Percentiles rank a stretch among this genome's conserved stretches.
These are phyloP conservation scores for Elysia crispata DNA, from an alignment of 2,888 invertebrate species.

Conservation along the genomic window DNA sequence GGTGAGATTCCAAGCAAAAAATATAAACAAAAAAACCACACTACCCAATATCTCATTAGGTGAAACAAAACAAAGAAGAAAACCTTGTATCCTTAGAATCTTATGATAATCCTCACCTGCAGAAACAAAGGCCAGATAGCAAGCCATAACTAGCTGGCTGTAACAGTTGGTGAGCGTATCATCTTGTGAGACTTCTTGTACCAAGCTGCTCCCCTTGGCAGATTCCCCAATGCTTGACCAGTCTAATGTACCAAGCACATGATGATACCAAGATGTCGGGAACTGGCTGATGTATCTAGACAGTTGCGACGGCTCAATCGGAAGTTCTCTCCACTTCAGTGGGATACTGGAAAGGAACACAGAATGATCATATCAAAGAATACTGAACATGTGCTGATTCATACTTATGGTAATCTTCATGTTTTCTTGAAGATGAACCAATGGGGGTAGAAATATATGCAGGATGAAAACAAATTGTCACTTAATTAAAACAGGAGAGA, in stretches of 20 bases:
- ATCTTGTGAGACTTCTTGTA: constrained; percentile 50
- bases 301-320: constrained; percentile 69
- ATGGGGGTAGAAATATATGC: no score
- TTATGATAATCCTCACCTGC: constrained; percentile 64
- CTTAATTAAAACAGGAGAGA: no score
- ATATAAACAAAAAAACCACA: neutral
- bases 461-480: no score
- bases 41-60: neutral
- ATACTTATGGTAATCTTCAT: no score
- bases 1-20: no score
- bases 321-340: constrained; percentile 70
- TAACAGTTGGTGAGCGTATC: constrained; percentile 69
- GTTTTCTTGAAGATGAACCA: no score
- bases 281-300: constrained; percentile 64
- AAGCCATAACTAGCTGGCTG: constrained; percentile 73
- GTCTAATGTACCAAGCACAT: constrained; percentile 65
- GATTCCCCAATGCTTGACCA: constrained; percentile 63
- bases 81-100: neutral
- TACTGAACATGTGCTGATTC: no score
- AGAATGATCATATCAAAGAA: no score
- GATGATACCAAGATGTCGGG: constrained; percentile 71
- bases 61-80: neutral
- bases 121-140: constrained; percentile 71
- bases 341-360: constrained; percentile 56
- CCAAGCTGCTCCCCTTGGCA: constrained; percentile 56